Conservation (phyloP, 2,888 invertebrate genomes). For the Phyllotreta cruciferae region DNA sequence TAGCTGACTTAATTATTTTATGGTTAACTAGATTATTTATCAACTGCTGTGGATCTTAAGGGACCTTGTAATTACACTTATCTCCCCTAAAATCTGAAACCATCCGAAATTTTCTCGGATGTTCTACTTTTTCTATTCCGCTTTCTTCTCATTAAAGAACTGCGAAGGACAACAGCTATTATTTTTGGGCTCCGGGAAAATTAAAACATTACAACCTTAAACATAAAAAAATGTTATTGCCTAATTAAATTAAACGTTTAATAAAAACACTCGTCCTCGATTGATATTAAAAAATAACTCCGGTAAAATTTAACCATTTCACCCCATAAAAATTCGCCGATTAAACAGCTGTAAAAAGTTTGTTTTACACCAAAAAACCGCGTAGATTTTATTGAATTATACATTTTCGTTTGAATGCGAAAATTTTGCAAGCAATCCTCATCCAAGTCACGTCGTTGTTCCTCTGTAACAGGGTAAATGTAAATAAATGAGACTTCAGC, state of each 20-base stretch:
- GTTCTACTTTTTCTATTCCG: conserved; percentile 9
- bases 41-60: conserved; percentile 17
- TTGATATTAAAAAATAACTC: no score
- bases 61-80: conserved; percentile 17
- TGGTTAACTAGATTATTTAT: conserved; percentile 19
- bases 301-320: no score
- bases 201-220: no score
- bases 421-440: conserved; percentile 1
- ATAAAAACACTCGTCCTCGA: no score
- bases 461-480: conserved; percentile 15
- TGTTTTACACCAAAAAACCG: no score
- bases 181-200: no score
- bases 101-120: conserved; percentile 7
- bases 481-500: conserved; percentile 18
- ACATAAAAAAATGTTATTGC: no score
- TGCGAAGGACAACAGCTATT: no score
- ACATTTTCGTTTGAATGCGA: conserved; percentile 6
- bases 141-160: no score
- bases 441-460: conserved; percentile 14
- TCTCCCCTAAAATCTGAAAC: conserved; percentile 17
- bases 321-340: no score
- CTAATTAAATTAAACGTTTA: no score
- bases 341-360: no score
- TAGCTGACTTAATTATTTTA: conserved; percentile 18
- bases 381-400: conserved; percentile 4